phyloP scores from a whole-genome alignment of 2,888 invertebrate genomes.

The Helicoverpa assulta region DNA sequence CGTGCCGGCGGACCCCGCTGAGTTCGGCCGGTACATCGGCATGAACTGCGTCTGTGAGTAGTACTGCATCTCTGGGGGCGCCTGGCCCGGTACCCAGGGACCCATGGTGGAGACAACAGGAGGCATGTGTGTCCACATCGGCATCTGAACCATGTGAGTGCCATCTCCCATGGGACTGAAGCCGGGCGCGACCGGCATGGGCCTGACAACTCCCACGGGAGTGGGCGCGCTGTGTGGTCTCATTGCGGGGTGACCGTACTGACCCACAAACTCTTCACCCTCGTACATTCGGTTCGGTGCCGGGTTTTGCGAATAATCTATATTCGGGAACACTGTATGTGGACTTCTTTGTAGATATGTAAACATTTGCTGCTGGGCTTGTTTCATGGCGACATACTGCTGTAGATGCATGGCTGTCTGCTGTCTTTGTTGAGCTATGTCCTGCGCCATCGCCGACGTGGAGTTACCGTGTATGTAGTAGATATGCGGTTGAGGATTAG shows the following conservation, averaged over 20 bases:
- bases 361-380: conserved; percentile 88
- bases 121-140: conserved; percentile 84
- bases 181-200: conserved; percentile 77
- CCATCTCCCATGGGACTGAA: conserved; percentile 78
- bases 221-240: conserved; percentile 84
- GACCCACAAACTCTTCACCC: conserved; percentile 79
- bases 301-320: conserved; percentile 76
- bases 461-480: conserved; percentile 86
- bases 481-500: conserved; percentile 79
- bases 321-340: conserved; percentile 84
- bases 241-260: conserved; percentile 80
- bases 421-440: conserved; percentile 84
- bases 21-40: conserved; percentile 86
- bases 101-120: conserved; percentile 82
- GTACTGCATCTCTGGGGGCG: conserved; percentile 84
- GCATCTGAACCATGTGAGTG: conserved; percentile 83
- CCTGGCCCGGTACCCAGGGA: conserved; percentile 82
- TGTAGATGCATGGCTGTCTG: conserved; percentile 87
- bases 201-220: conserved; percentile 79
- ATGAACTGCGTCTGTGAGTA: conserved; percentile 85
- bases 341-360: conserved; percentile 84
- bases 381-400: conserved; percentile 89
- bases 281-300: conserved; percentile 79
- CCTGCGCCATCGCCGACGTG: conserved; percentile 75
- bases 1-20: conserved; percentile 87